phyloP scores from a whole-genome alignment of 2,888 invertebrate species.

The Euclidia mi region DNA sequence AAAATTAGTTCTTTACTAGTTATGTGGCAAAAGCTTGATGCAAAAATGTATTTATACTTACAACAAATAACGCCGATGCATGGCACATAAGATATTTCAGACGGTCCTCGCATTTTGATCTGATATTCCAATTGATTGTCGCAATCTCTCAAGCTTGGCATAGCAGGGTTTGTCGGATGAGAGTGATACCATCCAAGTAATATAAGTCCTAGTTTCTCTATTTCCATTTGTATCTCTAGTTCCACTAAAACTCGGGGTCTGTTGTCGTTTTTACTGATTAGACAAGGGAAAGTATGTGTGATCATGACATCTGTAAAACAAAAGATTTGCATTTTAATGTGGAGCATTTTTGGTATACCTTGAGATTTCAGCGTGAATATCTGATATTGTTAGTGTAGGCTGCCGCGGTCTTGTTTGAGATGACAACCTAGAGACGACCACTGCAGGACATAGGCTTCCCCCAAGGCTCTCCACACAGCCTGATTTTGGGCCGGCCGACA shows the following conservation, averaged over 20 bases:
- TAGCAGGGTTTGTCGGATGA: constrained; percentile 96
- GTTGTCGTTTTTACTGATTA: constrained; percentile 94
- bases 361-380: too few species aligned
- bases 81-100: constrained; percentile 97
- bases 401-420: too few species aligned
- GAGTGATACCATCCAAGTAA: constrained; percentile 99
- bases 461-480: too few species aligned
- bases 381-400: too few species aligned
- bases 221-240: constrained; percentile 94
- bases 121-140: constrained; percentile 98
- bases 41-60: constrained; percentile 86
- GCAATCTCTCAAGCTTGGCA: constrained; percentile 96
- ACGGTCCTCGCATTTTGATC: constrained; percentile 97
- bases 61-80: constrained; percentile 98
- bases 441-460: too few species aligned
- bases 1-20: too few species aligned
- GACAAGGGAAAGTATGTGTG: constrained; percentile 96
- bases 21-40: not conserved
- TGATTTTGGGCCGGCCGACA: too few species aligned
- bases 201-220: constrained; percentile 95
- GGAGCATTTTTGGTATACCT: not conserved
- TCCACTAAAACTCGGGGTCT: constrained; percentile 94
- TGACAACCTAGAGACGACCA: too few species aligned
- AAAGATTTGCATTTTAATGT: not conserved
- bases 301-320: constrained; percentile 94